Evolutionary conservation across 2,113 vertebrate genomes (phyloP), one percentile per base, ranked within the genome.

Genomic region (Boleophthalmus pectinirostris): DNA sequence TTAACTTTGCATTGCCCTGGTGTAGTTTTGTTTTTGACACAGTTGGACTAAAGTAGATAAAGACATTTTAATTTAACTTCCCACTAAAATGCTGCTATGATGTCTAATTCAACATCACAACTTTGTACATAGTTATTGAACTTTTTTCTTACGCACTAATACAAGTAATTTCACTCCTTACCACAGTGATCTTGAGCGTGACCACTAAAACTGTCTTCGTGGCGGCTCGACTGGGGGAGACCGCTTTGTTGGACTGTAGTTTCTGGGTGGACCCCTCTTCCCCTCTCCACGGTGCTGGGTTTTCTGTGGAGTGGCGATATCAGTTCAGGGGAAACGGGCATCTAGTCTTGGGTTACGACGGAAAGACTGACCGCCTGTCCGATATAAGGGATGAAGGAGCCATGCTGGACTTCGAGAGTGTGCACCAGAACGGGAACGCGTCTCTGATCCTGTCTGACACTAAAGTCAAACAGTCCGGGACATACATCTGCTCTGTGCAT

Each of bases 241-340:
- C 89, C 0, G 91, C 90, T 3, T 20, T 92, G 29, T 69, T 97
- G 65, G 94, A 96, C 87, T 94, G 95, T 21, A 84, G 90, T 23
- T 94, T 95, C 0, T 85, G 93, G 81, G 74, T 72, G 0, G 88
- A 95, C 20, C 87, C 91, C 0, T 78, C 85, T 2, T 92, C 75
- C 1, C 90, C 85, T 0, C 78, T 85, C 7, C 86, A 85, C 0
- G 73, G 75, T 20, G 80, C 67, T 0, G 94, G 94, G 15, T 96
- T 96, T 21, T 91, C 95, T 0, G 90, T 97, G 0, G 96, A 97
- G 2, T 97, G 96, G 96, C 94, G 95, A 0, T 95, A 92, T 79
- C 96, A 96, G 87, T 94, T 94, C 83, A 83, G 86, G 38, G 96
- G 96, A 0, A 84, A 93, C 0, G 96, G 96, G 0, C 91, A 90